phyloP scores from a whole-genome alignment of 2,888 invertebrate species.

The Hypomecis atomaria region DNA sequence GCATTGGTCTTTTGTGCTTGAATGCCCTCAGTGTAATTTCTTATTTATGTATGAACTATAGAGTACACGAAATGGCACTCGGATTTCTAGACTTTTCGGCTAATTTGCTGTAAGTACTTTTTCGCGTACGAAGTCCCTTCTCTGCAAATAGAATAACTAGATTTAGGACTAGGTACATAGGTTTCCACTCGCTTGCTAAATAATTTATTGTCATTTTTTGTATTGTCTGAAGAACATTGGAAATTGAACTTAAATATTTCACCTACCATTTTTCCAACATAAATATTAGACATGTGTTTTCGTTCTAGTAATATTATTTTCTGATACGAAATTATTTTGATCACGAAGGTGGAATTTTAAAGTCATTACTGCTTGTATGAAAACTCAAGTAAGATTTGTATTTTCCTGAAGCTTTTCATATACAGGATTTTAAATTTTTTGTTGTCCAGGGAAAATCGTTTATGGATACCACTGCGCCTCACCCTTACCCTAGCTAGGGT shows the following conservation, averaged over 20 bases:
- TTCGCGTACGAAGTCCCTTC: conserved; percentile 25
- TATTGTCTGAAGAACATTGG: conserved; percentile 2
- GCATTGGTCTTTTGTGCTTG: neutral
- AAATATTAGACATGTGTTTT: too few relatives aligned
- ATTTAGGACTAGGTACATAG: conserved; percentile 17
- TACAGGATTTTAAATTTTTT: too few relatives aligned
- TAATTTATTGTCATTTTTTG: conserved; percentile 7
- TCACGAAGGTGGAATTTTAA: too few relatives aligned
- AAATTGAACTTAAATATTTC: neutral
- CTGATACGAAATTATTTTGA: too few relatives aligned
- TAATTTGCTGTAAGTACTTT: conserved; percentile 32
- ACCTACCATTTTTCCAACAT: too few relatives aligned
- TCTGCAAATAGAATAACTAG: conserved; percentile 12
- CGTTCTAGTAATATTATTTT: too few relatives aligned
- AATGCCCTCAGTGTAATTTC: conserved; percentile 9
- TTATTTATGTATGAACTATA: conserved; percentile 30
- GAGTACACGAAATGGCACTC: conserved; percentile 26
- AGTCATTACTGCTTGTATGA: too few relatives aligned
- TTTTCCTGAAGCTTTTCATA: too few relatives aligned
- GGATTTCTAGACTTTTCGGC: conserved; percentile 24
- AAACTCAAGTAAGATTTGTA: too few relatives aligned
- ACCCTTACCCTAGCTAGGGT: too few relatives aligned
- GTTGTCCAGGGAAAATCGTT: too few relatives aligned
- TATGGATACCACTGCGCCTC: too few relatives aligned
- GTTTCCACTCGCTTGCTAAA: conserved; percentile 27